Evolutionary conservation across 2,888 invertebrate genomes (phyloP).

Genomic region (Spisula solida): DNA sequence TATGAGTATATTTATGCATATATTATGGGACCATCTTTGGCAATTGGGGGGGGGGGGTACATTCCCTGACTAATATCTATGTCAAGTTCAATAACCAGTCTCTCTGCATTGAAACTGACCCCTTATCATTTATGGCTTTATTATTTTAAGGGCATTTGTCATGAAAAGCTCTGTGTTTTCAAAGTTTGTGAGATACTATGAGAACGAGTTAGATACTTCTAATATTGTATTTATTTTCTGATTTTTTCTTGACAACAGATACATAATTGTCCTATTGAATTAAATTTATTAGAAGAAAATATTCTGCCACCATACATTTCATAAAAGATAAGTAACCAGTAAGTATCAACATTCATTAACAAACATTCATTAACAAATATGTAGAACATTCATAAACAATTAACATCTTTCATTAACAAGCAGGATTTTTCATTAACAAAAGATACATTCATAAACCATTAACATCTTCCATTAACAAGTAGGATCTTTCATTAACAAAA

Average conservation of each 20-base stretch:
- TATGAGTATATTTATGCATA: too few relatives aligned
- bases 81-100: too few relatives aligned
- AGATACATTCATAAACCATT: not conserved
- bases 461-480: not conserved
- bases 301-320: conserved; percentile 15
- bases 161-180: too few relatives aligned
- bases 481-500: not conserved
- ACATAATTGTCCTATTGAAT: conserved; percentile 29
- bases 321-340: not conserved
- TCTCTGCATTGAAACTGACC: too few relatives aligned
- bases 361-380: conserved; percentile 11
- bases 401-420: not conserved
- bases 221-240: conserved; percentile 24
- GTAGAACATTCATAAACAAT: not conserved
- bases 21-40: too few relatives aligned
- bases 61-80: too few relatives aligned
- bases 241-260: conserved; percentile 28
- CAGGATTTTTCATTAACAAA: not conserved
- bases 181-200: too few relatives aligned
- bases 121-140: too few relatives aligned
- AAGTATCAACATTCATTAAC: not conserved
- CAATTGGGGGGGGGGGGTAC: too few relatives aligned
- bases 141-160: too few relatives aligned
- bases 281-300: conserved; percentile 28
- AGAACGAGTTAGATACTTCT: not conserved